These are phyloP conservation scores for Trogon melanurus DNA, from an alignment of 2,113 vertebrate species.

Conservation along the genomic window DNA sequence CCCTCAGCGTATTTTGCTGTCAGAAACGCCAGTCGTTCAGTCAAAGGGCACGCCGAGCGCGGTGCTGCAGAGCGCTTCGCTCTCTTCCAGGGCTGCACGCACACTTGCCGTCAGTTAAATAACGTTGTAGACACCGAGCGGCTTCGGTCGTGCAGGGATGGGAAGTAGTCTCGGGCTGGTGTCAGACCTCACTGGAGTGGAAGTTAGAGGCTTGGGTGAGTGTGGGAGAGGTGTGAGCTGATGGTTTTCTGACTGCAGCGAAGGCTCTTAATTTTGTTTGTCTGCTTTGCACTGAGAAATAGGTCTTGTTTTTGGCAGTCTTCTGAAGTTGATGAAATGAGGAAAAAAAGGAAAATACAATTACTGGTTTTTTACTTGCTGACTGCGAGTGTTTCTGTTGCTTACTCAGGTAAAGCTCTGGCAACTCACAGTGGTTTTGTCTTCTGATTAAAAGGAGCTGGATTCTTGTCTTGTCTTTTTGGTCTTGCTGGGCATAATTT, in stretches of 20 bases:
- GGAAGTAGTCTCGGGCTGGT: not conserved
- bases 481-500: conserved; percentile 32
- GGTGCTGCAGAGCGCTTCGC: not conserved
- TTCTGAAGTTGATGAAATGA: conserved; percentile 47
- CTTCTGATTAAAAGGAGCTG: conserved; percentile 31
- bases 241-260: not conserved
- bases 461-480: conserved; percentile 26
- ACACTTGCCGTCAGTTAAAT: not conserved
- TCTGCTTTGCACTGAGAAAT: conserved; percentile 29
- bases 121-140: not conserved
- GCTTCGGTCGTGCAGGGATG: not conserved
- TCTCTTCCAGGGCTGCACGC: not conserved
- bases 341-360: not conserved
- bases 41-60: not conserved
- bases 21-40: not conserved
- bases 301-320: conserved; percentile 28
- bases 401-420: conserved; percentile 50
- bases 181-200: not conserved
- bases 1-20: not conserved
- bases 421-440: conserved; percentile 31
- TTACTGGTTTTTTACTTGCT: conserved; percentile 38
- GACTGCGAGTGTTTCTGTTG: conserved; percentile 39
- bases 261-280: conserved; percentile 25
- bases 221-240: not conserved
- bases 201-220: not conserved